These are phyloP conservation scores for Callospermophilus lateralis DNA, from an alignment of 2,113 vertebrate genomes.

Conservation along the genomic window DNA sequence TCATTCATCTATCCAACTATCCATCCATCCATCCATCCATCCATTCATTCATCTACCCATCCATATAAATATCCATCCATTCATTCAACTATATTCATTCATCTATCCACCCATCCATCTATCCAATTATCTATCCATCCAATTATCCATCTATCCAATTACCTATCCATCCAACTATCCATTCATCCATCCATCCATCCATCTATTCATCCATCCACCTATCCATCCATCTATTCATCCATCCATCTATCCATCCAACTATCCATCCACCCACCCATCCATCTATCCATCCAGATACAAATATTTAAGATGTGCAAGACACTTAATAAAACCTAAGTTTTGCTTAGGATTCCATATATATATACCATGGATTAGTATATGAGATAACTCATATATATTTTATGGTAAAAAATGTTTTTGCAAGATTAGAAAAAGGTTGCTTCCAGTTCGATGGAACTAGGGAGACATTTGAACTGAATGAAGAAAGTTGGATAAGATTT, in stretches of 20 bases:
- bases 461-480: not conserved
- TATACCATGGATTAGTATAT: not conserved
- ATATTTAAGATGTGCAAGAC: not conserved
- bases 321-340: not conserved
- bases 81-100: too few relatives aligned
- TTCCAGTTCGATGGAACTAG: not conserved
- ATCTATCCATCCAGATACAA: not conserved
- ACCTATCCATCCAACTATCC: too few relatives aligned
- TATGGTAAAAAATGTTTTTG: not conserved
- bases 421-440: not conserved
- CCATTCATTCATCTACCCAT: not conserved
- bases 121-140: too few relatives aligned
- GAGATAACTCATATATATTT: not conserved
- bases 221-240: too few relatives aligned
- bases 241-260: not conserved
- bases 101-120: too few relatives aligned
- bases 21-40: not conserved
- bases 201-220: not conserved
- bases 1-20: not conserved
- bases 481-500: not conserved
- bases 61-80: too few relatives aligned
- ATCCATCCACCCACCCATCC: not conserved
- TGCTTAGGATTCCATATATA: too few relatives aligned
- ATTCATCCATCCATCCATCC: not conserved
- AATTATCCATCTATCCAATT: not conserved